Percentiles rank a stretch among this genome's conserved stretches.
Conservation (phyloP, 1,140 invertebrate species). For the Conus ventricosus region DNA sequence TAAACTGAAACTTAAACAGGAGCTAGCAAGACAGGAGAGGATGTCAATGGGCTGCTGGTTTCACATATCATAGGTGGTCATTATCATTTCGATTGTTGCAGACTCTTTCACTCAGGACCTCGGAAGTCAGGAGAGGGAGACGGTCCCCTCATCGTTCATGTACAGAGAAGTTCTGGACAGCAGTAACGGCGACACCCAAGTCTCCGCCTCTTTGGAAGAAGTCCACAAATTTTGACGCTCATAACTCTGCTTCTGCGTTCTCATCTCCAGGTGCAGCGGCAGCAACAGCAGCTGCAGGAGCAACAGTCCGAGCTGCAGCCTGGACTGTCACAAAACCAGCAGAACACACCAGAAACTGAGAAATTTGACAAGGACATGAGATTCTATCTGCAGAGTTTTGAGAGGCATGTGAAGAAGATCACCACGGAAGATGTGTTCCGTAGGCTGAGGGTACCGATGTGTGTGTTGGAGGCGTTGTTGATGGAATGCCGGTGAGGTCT, state of each 20-base stretch:
- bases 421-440: slow-evolving; percentile 22
- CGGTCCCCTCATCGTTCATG: slow-evolving; percentile 26
- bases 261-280: background rate
- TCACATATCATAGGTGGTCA: too few relatives aligned
- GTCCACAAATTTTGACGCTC: slow-evolving; percentile 6
- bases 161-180: slow-evolving; percentile 21
- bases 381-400: background rate
- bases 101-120: slow-evolving; percentile 15
- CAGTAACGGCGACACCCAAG: background rate
- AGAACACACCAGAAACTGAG: background rate
- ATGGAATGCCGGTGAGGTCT: background rate
- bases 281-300: background rate
- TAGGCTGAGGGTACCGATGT: background rate
- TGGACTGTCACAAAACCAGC: background rate
- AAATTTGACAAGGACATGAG: background rate
- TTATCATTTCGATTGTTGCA: background rate
- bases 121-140: background rate
- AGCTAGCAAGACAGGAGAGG: too few relatives aligned
- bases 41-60: too few relatives aligned
- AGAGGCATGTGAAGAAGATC: slow-evolving; percentile 23
- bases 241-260: slow-evolving; percentile 13
- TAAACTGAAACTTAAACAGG: too few relatives aligned
- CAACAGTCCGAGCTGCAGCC: background rate
- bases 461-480: slow-evolving; percentile 19
- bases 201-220: slow-evolving; percentile 11